phyloP scores from a whole-genome alignment of 2,797 vertebrate genomes.

The Chaenodraco wilsoni region DNA sequence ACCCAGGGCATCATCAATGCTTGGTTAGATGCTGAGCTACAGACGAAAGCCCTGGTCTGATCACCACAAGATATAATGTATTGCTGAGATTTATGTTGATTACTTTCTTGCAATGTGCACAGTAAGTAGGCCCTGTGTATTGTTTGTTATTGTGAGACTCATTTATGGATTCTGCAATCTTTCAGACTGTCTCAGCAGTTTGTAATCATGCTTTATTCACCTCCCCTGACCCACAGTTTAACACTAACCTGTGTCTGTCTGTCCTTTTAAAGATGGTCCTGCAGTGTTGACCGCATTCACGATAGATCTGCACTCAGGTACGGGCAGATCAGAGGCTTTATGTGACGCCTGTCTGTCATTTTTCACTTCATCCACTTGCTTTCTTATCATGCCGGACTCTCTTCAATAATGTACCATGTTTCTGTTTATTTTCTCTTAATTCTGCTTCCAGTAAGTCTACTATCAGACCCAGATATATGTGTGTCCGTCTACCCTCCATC shows the following conservation, averaged over 20 bases:
- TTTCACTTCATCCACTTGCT: slow-evolving; percentile 7
- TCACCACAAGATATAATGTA: neutral
- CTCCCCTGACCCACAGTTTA: slow-evolving; percentile 12
- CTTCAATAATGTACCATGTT: neutral
- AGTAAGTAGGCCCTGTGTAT: neutral
- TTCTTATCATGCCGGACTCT: neutral
- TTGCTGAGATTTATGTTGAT: slow-evolving; percentile 2
- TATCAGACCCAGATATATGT: slow-evolving; percentile 40
- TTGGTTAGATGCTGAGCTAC: slow-evolving; percentile 13
- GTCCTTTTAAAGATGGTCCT: slow-evolving; percentile 76
- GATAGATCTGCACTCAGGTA: slow-evolving; percentile 83
- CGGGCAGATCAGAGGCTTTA: slow-evolving; percentile 71
- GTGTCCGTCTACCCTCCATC: slow-evolving; percentile 38
- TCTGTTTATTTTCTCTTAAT: slow-evolving; percentile 15
- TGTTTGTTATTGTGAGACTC: neutral
- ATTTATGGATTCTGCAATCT: neutral
- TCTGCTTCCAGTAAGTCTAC: slow-evolving; percentile 25
- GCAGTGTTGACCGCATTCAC: slow-evolving; percentile 81
- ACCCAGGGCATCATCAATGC: neutral
- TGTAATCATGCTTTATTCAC: neutral
- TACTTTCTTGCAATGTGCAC: neutral
- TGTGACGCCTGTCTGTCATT: slow-evolving; percentile 74
- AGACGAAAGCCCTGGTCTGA: slow-evolving; percentile 11
- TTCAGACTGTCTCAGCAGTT: neutral
- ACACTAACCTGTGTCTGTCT: slow-evolving; percentile 57